phyloP scores from a whole-genome alignment of 2,113 vertebrate species.

The Verasper variegatus region DNA sequence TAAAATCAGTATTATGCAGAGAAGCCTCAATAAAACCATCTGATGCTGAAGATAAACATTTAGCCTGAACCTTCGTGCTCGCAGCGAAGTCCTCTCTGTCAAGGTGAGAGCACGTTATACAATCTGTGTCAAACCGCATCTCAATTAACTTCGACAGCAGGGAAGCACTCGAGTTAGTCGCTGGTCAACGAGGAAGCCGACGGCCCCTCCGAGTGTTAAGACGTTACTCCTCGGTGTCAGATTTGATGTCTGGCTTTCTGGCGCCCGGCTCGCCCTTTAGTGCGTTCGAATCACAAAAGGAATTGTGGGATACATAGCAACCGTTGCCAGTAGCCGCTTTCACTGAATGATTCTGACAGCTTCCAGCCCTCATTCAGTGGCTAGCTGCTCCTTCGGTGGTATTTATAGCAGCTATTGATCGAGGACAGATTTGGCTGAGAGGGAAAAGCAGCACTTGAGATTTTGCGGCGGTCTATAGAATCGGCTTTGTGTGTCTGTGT shows the following conservation, averaged over 20 bases:
- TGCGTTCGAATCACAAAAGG: slow-evolving; percentile 31
- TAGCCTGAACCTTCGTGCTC: slow-evolving; percentile 25
- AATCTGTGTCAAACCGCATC: not conserved
- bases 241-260: slow-evolving; percentile 31
- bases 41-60: slow-evolving; percentile 41
- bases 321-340: slow-evolving; percentile 56
- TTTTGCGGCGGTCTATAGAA: slow-evolving; percentile 52
- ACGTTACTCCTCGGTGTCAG: not conserved
- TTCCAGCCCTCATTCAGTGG: slow-evolving; percentile 64
- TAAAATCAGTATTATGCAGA: not conserved
- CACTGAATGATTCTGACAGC: slow-evolving; percentile 65
- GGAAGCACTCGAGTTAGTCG: not conserved
- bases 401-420: slow-evolving; percentile 83
- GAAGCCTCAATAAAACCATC: slow-evolving; percentile 28
- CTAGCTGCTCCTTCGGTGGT: slow-evolving; percentile 68
- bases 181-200: not conserved
- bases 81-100: slow-evolving; percentile 5
- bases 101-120: slow-evolving; percentile 9
- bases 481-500: slow-evolving; percentile 25
- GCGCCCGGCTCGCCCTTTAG: slow-evolving; percentile 4
- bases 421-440: slow-evolving; percentile 68
- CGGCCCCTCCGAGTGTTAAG: not conserved
- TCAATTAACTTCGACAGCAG: not conserved
- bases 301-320: slow-evolving; percentile 54
- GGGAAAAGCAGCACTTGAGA: slow-evolving; percentile 69